These are phyloP conservation scores for Pitangus sulphuratus DNA, from an alignment of 2,797 vertebrate genomes.

Conservation along the genomic window DNA sequence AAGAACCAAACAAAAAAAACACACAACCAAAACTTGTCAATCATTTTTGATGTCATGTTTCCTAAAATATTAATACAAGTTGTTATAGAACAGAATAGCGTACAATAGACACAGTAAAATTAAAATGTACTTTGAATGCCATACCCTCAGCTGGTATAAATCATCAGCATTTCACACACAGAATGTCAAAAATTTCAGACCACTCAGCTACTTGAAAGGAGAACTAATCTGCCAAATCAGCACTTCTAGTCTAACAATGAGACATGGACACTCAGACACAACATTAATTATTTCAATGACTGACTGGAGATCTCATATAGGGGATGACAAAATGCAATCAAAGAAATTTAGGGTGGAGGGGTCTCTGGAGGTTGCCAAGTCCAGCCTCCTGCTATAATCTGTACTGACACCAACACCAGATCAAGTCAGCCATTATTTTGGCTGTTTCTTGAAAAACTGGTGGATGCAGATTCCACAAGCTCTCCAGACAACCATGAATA, in stretches of 20 bases:
- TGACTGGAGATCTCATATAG: background rate
- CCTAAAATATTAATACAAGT: background rate
- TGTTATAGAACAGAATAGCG: background rate
- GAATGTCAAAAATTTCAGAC: conserved; percentile 16
- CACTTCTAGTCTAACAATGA: conserved; percentile 18
- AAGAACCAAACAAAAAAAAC: background rate
- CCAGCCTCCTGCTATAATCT: background rate
- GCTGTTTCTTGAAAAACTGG: background rate
- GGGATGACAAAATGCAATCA: background rate
- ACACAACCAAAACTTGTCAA: background rate
- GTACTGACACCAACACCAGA: background rate
- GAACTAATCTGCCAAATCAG: conserved; percentile 36
- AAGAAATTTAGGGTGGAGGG: background rate
- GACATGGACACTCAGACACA: background rate
- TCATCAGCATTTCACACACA: background rate
- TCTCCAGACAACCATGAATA: background rate
- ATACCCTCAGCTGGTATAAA: conserved; percentile 36
- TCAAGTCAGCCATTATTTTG: background rate
- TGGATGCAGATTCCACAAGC: background rate
- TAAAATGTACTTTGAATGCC: conserved; percentile 6
- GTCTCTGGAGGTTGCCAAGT: background rate
- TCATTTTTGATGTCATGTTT: conserved; percentile 4
- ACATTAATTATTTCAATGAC: background rate
- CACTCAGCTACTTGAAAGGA: conserved; percentile 21
- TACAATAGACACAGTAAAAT: conserved; percentile 28